Conservation (phyloP, 2,888 invertebrate genomes). For the Pyrocoelia pectoralis region DNA sequence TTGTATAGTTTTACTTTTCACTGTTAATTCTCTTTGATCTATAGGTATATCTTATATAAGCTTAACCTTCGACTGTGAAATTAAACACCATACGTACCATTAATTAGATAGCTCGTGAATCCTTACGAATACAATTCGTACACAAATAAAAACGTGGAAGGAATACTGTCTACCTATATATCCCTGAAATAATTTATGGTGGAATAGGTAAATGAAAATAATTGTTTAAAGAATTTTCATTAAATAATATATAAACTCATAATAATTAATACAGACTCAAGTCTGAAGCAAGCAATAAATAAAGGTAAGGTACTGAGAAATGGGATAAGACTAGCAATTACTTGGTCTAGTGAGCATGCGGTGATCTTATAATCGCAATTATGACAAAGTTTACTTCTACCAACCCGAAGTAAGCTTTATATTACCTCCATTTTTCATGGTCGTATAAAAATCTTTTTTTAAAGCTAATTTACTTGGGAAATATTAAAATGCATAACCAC, state of each 20-base stretch:
- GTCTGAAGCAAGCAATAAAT: slow-evolving; percentile 17
- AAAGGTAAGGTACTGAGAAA: slow-evolving; percentile 17
- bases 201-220: no score
- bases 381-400: slow-evolving; percentile 27
- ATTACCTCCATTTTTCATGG: slow-evolving; percentile 14
- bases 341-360: slow-evolving; percentile 31
- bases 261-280: slow-evolving; percentile 11
- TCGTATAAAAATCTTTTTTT: not conserved
- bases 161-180: no score
- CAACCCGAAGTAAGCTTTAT: slow-evolving; percentile 20
- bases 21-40: no score
- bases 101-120: no score
- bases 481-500: slow-evolving; percentile 6
- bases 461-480: slow-evolving; percentile 4
- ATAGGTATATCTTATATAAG: no score
- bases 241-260: not conserved
- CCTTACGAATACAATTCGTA: no score
- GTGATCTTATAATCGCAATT: slow-evolving; percentile 24
- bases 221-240: no score
- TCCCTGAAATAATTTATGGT: no score
- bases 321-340: slow-evolving; percentile 28
- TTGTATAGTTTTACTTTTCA: no score
- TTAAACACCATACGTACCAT: no score
- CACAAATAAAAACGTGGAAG: no score
- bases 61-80: no score